A percentile compares a stretch with the other conserved stretches of the same genome.
phyloP scores from a whole-genome alignment of 2,888 invertebrate species.

The Mesorhabditis sp. region DNA sequence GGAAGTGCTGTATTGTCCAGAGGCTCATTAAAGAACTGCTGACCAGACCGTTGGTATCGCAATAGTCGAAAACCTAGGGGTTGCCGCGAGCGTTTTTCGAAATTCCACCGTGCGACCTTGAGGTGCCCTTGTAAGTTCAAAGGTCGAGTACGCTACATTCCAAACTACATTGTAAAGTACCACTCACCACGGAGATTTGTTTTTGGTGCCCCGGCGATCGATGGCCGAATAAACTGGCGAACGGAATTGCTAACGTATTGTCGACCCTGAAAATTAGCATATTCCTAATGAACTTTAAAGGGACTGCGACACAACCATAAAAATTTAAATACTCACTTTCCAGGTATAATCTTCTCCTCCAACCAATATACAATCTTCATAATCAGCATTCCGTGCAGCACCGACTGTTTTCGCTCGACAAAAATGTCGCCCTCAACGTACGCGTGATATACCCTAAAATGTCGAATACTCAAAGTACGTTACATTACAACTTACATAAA shows the following conservation, averaged over 20 bases:
- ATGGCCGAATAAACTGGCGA: slow-evolving; percentile 2
- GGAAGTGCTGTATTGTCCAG: too few relatives aligned
- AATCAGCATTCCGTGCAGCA: slow-evolving; percentile 30
- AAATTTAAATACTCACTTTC: slow-evolving; percentile 16
- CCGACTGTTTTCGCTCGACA: slow-evolving; percentile 31
- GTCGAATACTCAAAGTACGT: not conserved
- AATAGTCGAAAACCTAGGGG: too few relatives aligned
- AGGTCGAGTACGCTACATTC: too few relatives aligned
- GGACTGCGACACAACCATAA: not conserved
- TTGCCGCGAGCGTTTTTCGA: too few relatives aligned
- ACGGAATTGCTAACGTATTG: slow-evolving; percentile 17
- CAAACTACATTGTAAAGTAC: too few relatives aligned
- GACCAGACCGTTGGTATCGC: too few relatives aligned
- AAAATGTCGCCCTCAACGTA: slow-evolving; percentile 40
- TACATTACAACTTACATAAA: slow-evolving; percentile 29
- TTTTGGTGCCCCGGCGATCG: slow-evolving; percentile 30
- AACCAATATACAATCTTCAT: slow-evolving; percentile 35
- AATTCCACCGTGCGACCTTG: too few relatives aligned
- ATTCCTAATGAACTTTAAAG: not conserved
- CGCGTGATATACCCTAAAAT: slow-evolving; percentile 40
- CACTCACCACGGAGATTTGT: slow-evolving; percentile 41
- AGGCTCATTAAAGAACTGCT: too few relatives aligned
- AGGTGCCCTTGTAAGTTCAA: too few relatives aligned
- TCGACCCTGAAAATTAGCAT: slow-evolving; percentile 15
- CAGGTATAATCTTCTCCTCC: slow-evolving; percentile 41